Conservation (phyloP, 2,113 vertebrate genomes). For the Arvicanthis niloticus region DNA sequence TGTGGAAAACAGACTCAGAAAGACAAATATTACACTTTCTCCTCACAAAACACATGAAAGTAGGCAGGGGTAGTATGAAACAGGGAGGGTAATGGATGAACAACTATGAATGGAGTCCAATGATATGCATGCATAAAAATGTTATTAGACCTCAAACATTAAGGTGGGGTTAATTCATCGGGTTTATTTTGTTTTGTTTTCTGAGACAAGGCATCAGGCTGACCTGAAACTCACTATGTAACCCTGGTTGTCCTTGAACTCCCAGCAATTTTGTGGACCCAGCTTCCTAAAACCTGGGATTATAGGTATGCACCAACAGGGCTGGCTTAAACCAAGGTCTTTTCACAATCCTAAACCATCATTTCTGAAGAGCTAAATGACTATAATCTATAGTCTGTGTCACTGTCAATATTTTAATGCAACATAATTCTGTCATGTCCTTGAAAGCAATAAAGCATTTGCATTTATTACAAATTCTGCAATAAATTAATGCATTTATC, state of each 20-base stretch:
- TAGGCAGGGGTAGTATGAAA: neutral
- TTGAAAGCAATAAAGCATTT: slow-evolving; percentile 25
- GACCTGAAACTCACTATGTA: neutral
- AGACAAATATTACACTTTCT: neutral
- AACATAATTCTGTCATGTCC: neutral
- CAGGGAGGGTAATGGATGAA: neutral
- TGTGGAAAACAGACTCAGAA: neutral
- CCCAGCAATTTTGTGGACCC: neutral
- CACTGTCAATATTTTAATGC: slow-evolving; percentile 11
- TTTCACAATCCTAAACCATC: slow-evolving; percentile 23
- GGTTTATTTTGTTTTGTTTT: neutral
- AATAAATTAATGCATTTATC: neutral
- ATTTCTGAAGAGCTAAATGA: neutral
- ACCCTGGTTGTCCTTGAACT: neutral
- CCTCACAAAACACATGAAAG: neutral
- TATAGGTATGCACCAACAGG: neutral
- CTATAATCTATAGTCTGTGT: neutral
- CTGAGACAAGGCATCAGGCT: neutral
- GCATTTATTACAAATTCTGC: neutral
- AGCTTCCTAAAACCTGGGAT: neutral
- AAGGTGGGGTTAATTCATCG: neutral
- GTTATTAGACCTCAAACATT: neutral
- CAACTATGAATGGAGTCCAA: neutral
- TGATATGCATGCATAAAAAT: neutral
- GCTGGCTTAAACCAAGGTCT: neutral